Evolutionary conservation across 2,797 vertebrate genomes (phyloP), one percentile per base, ranked within the genome.

Genomic region (Masticophis lateralis): DNA sequence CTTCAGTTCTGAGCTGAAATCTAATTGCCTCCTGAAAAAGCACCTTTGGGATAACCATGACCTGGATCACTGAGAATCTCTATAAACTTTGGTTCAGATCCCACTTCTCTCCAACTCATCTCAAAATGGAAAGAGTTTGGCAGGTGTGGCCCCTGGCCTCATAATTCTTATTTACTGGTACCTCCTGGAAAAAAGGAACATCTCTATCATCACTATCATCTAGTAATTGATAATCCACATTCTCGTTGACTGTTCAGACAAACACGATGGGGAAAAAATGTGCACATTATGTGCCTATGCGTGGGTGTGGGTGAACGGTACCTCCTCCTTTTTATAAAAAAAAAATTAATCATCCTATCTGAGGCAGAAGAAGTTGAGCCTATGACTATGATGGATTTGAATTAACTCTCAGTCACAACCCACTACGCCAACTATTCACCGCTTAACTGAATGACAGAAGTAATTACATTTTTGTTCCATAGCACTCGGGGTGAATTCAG

Each of bases 361-460:
- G 79, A 47, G 11, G 79, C 47, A 18, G 18, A 61, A 89, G 6
- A 11, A 43, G 25, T 56, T 13, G 79, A 83, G 83, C 32, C 12
- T 14, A 20, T 25, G 22, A n/a, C n/a, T 28, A 3, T 9, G 6
- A 18, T 63, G 14, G 8, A n/a, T 92, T 61, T 57, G 79, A 57
- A 74, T 69, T n/a, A 56, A 1, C 53, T 22, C 22, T 1, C 37
- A 27, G 0, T 92, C 88, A 13, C 14, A 55, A 60, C 43, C 16
- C 88, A 86, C 86, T 22, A 7, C 0, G 43, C 4, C 51, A 57
- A 86, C 74, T 0, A 0, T 0, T 88, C 55, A 4, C 59, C 47
- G 3, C n/a, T 90, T 37, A 93, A 22, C 59, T 74, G 59, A 5
- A 0, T 2, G 61, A 27, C 4, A 56, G 27, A 63, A 88, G 55